These are phyloP conservation scores for Dryomyza anilis DNA, from an alignment of 2,888 invertebrate species.

Conservation along the genomic window DNA sequence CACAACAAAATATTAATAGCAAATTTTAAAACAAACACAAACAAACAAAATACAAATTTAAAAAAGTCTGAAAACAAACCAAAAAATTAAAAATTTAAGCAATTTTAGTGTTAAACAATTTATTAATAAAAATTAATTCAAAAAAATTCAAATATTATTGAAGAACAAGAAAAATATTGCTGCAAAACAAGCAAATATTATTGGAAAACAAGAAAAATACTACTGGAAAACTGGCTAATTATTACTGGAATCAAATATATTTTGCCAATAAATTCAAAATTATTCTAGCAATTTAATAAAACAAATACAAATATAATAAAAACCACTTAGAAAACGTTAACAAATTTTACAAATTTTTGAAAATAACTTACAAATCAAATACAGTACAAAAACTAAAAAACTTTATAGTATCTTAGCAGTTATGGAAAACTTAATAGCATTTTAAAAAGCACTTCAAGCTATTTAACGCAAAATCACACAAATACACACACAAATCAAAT, in stretches of 20 bases:
- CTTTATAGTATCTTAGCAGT: conserved; percentile 3
- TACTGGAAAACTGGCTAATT: too few species aligned
- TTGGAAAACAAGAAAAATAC: too few species aligned
- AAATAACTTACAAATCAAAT: conserved; percentile 23
- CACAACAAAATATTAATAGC: conserved; percentile 33
- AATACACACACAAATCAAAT: neutral
- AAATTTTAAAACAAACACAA: conserved; percentile 25
- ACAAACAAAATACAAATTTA: conserved; percentile 34
- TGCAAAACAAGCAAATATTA: too few species aligned
- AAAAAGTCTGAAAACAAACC: conserved; percentile 34
- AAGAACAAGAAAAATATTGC: conserved; percentile 34
- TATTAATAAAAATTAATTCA: conserved; percentile 32
- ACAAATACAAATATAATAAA: conserved; percentile 15
- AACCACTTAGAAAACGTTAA: conserved; percentile 39
- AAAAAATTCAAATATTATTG: conserved; percentile 33
- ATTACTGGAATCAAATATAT: conserved; percentile 35
- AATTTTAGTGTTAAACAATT: conserved; percentile 9
- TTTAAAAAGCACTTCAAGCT: conserved; percentile 4
- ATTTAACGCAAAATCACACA: neutral
- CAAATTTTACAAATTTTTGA: conserved; percentile 36
- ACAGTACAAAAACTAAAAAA: conserved; percentile 17
- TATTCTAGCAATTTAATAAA: too few species aligned
- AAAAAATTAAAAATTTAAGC: conserved; percentile 32
- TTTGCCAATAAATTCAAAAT: conserved; percentile 34
- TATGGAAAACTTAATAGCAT: conserved; percentile 12